Base-by-base conservation (phyloP, 2,113 vertebrate genomes). In the Amblyornis subalaris region DNA sequence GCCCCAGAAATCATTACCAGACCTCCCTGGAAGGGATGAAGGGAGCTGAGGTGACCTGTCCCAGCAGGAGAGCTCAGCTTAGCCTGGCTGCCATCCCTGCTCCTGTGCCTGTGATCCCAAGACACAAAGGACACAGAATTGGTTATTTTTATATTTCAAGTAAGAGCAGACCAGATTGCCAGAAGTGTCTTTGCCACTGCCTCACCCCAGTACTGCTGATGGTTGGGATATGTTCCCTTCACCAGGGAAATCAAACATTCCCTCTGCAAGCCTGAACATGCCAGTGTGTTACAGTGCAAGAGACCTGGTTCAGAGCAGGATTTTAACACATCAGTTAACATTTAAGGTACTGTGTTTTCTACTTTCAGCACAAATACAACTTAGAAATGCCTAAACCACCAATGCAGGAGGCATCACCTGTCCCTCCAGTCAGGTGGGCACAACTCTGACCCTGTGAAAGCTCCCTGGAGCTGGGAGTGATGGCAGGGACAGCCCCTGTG, bases 281-380 rank as follows among this genome's bases (percentile, higher is more conserved):
- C 47, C 75, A 25, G 9, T 17, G 5, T 1, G 47, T 29, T 74
- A 7, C 60, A 89, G 61, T 1, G 8, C 35, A 71, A 8, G 55
- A 65, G 40, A 57, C n/a, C 42, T 90, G 31, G 3, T 29, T 82
- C 75, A 58, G 48, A 60, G 40, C 50, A 76, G 67, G 29, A 21
- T 47, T 80, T 67, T 13, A 87, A 77, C 54, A 35, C 72, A 1
- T 21, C 20, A 19, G 22, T 42, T 38, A 51, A 70, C 29, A 23
- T 29, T 23, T 28, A 10, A 75, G 79, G 40, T 6, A 7, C 12
- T 0, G 2, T 0, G 21, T 3, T 77, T 58, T 36, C 51, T 29
- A 10, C 18, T 2, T 35, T 13, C 11, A 16, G 36, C 25, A 51
- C 73, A 74, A 64, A 42, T 2, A n/a, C 23, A 79, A 14, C 26